Base-by-base conservation (phyloP, 2,797 vertebrate species). In the Tapirus indicus region DNA sequence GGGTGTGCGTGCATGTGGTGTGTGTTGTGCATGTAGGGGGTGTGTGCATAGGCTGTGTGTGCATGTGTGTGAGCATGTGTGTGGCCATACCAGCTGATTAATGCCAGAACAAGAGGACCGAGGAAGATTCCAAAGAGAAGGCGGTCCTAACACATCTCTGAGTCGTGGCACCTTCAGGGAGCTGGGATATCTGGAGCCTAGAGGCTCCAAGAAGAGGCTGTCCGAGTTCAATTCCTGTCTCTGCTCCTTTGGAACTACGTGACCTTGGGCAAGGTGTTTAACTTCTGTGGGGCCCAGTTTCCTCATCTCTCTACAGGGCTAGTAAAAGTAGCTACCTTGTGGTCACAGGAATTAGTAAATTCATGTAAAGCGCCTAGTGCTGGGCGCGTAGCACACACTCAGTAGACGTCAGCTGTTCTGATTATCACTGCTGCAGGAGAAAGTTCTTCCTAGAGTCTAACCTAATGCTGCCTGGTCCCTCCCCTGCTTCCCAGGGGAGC, bases 361-460 rank as follows among this genome's bases (percentile, higher is more conserved):
- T n/a, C 38, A 5, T 0, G 13, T 25, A 56, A 88, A 3, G 16
- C 20, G 14, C 66, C 6, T 3, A 5, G 47, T 0, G 1, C 41
- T 9, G 32, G 49, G 68, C 0, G 4, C n/a, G 13, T 0, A 72
- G 52, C 35, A 54, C 41, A 3, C 52, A 5, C 44, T 5, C 6
- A 0, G 12, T 5, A 21, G 35, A 17, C 12, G 14, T 1, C 1
- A 5, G n/a, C 21, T 41, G 21, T n/a, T 60, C 11, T 1, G 7
- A 14, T 7, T 2, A 41, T 13, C 25, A 14, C 75, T 49, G 14
- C 11, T 62, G 35, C 2, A 0, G 64, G 64, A 32, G 68, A 2
- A 23, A 80, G 66, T 60, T 49, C 90, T 91, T 56, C 21, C 62
- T 56, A 0, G 38, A 79, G 74, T 58, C 85, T 79, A 78, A 23